Percentiles rank a stretch among this genome's conserved stretches.
These are phyloP conservation scores for Neotoma lepida DNA, from an alignment of 2,113 vertebrate genomes.

Conservation along the genomic window DNA sequence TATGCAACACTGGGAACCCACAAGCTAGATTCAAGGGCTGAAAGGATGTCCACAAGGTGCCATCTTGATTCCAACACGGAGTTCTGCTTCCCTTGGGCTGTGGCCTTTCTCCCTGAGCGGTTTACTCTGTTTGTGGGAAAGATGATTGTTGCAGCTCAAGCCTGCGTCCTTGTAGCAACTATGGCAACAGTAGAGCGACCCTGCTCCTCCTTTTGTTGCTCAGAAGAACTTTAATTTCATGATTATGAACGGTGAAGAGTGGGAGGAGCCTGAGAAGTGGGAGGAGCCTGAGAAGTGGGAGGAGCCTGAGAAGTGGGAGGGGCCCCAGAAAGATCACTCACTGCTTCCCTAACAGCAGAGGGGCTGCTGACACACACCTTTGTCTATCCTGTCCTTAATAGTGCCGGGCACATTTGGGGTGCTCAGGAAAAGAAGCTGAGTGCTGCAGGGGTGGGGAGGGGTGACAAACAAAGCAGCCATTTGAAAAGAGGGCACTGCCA, in stretches of 20 bases:
- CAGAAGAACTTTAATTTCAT: background rate
- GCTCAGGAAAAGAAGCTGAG: background rate
- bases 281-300: no score
- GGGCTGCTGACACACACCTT: background rate
- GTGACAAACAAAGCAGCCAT: background rate
- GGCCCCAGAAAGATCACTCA: background rate
- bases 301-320: no score
- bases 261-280: no score
- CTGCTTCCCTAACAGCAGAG: background rate
- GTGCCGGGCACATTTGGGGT: background rate
- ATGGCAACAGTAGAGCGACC: background rate
- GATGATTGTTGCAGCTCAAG: background rate
- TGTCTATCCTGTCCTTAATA: background rate
- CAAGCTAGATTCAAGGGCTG: background rate
- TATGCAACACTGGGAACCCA: background rate
- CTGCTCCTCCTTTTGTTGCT: background rate
- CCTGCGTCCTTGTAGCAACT: background rate
- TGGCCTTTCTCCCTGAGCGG: background rate
- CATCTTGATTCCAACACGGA: background rate
- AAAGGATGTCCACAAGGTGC: background rate
- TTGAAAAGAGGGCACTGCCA: background rate
- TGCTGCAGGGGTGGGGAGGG: background rate
- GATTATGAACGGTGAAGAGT: background rate
- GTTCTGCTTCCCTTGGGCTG: background rate
- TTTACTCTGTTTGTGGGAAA: background rate